phyloP scores from a whole-genome alignment of 2,888 invertebrate species.

The Phyllotreta cruciferae region DNA sequence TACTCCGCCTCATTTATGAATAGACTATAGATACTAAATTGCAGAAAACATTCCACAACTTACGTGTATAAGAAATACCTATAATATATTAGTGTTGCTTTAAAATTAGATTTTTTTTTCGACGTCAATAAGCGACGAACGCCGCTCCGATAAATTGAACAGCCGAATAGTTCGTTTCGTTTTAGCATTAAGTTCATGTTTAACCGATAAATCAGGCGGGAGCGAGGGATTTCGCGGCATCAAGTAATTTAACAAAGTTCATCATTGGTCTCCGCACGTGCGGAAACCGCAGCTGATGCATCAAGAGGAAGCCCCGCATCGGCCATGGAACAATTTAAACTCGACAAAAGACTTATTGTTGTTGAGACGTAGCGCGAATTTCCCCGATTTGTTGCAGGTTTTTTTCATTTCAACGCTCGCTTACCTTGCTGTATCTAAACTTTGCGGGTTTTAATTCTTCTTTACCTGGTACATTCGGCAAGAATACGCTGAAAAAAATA shows the following conservation, averaged over 20 bases:
- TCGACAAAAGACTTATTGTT: neutral
- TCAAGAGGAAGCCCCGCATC: slow-evolving; percentile 6
- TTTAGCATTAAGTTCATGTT: slow-evolving; percentile 18
- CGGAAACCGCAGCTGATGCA: slow-evolving; percentile 11
- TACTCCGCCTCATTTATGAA: too few relatives aligned
- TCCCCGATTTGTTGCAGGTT: neutral
- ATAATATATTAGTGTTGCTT: too few relatives aligned
- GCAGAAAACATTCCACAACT: too few relatives aligned
- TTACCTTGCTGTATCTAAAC: too few relatives aligned
- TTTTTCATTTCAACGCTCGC: neutral
- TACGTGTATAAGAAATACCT: too few relatives aligned
- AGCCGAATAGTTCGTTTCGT: neutral
- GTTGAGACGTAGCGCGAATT: neutral
- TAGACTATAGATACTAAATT: too few relatives aligned
- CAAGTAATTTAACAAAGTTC: slow-evolving; percentile 22
- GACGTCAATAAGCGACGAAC: too few relatives aligned
- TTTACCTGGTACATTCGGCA: too few relatives aligned
- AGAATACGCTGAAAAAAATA: neutral
- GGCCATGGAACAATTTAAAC: neutral
- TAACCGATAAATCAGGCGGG: slow-evolving; percentile 19
- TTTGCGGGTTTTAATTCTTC: too few relatives aligned
- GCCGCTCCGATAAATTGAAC: neutral
- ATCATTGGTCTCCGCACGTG: slow-evolving; percentile 15
- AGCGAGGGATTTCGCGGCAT: slow-evolving; percentile 10
- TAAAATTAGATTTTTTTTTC: too few relatives aligned